These are phyloP conservation scores for Trichogramma dendrolimi DNA, from an alignment of 2,888 invertebrate species.

Conservation along the genomic window DNA sequence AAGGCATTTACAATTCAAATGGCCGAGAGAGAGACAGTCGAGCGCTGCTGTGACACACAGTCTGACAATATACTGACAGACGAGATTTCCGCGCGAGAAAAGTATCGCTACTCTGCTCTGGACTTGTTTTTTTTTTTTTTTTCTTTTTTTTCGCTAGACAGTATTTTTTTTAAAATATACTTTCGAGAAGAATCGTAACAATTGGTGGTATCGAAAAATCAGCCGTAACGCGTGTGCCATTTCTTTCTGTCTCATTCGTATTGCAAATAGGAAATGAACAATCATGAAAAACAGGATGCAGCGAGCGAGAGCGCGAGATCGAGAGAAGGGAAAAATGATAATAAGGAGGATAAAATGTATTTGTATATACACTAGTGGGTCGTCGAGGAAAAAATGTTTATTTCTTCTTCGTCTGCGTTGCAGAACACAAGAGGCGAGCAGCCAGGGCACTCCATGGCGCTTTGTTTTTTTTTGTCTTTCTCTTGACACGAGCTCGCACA, in stretches of 20 bases:
- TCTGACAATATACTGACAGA: background rate
- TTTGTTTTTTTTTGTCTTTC: background rate
- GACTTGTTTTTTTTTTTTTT: slow-evolving; percentile 7
- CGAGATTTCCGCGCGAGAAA: background rate
- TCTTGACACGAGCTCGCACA: background rate
- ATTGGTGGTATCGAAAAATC: no score
- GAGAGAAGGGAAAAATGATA: slow-evolving; percentile 8
- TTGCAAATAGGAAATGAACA: slow-evolving; percentile 24
- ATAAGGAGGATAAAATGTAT: slow-evolving; percentile 8
- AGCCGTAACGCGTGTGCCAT: background rate
- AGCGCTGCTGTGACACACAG: no score
- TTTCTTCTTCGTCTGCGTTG: background rate
- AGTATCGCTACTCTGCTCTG: background rate
- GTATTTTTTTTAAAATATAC: no score
- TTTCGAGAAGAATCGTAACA: no score
- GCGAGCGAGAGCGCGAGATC: slow-evolving; percentile 11
- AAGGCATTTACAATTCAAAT: slow-evolving; percentile 25
- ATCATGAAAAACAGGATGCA: slow-evolving; percentile 29
- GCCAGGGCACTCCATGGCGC: background rate
- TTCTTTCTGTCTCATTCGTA: slow-evolving; percentile 1
- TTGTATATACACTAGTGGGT: background rate
- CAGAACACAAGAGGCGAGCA: background rate
- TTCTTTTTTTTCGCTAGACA: slow-evolving; percentile 5
- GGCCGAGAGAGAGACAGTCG: slow-evolving; percentile 1
- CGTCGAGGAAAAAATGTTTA: background rate